Evolutionary conservation across 2,888 invertebrate species (phyloP).

Genomic region (Ceramica pisi): DNA sequence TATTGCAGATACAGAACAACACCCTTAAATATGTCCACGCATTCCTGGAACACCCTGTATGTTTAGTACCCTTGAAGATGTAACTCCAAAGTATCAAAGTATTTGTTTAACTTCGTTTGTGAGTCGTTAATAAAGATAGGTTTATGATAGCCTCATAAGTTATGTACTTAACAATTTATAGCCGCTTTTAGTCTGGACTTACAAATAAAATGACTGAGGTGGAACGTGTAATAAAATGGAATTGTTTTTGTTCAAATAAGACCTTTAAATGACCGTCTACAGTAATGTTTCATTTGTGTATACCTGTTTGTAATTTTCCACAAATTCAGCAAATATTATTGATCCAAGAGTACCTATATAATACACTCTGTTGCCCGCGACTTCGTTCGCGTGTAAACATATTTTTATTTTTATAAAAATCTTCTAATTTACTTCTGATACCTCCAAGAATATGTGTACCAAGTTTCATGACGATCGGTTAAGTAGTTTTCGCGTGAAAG

Average conservation of each 20-base stretch:
- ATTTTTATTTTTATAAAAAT: no score
- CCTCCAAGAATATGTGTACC: no score
- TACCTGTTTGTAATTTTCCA: slow-evolving; percentile 1
- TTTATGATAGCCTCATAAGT: slow-evolving; percentile 52
- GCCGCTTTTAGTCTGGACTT: slow-evolving; percentile 32
- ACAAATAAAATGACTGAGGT: slow-evolving; percentile 42
- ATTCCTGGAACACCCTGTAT: slow-evolving; percentile 1
- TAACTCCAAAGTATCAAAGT: slow-evolving; percentile 43
- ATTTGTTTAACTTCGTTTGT: slow-evolving; percentile 43
- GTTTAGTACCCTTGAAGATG: slow-evolving; percentile 48
- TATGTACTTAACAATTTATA: slow-evolving; percentile 55
- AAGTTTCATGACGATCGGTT: no score
- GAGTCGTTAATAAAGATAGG: slow-evolving; percentile 49
- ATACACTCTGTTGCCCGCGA: no score
- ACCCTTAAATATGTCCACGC: no score
- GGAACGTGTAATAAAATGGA: slow-evolving; percentile 46
- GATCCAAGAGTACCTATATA: no score
- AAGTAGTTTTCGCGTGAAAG: no score
- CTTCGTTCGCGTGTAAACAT: no score
- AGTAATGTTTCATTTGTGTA: slow-evolving; percentile 11
- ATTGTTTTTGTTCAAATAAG: slow-evolving; percentile 33
- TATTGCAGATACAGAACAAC: no score
- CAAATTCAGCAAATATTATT: no score
- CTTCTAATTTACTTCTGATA: no score
- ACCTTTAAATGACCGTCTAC: background rate